These are phyloP conservation scores for Chaitophorus viminalis DNA, from an alignment of 2,888 invertebrate genomes.

Conservation along the genomic window DNA sequence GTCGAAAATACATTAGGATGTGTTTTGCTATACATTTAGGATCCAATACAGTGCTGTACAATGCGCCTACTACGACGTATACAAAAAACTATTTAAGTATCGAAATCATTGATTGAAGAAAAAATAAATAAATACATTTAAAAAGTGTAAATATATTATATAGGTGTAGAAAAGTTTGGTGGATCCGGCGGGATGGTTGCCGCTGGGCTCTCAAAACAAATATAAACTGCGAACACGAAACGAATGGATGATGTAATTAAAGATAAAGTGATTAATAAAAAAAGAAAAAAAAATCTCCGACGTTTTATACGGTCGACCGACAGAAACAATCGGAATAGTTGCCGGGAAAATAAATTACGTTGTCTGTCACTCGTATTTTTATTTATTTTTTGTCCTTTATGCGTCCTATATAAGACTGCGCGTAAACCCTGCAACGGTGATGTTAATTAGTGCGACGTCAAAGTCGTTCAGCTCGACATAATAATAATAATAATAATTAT, in stretches of 20 bases:
- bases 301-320: neutral
- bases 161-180: neutral
- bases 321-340: slow-evolving; percentile 26
- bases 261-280: neutral
- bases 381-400: neutral
- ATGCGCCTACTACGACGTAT: neutral
- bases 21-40: too few relatives aligned
- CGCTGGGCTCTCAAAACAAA: neutral
- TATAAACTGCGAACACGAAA: neutral
- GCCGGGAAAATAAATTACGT: slow-evolving; percentile 19
- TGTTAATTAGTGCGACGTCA: slow-evolving; percentile 44
- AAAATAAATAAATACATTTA: neutral
- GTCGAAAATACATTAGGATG: too few relatives aligned
- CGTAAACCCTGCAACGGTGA: neutral
- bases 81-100: neutral
- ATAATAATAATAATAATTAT: slow-evolving; percentile 9
- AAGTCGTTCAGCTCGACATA: neutral
- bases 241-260: neutral
- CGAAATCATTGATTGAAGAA: neutral
- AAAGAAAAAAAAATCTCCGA: neutral
- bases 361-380: neutral
- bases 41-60: too few relatives aligned
- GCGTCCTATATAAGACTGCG: neutral
- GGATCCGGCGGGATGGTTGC: neutral
- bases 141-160: neutral